phyloP scores from a whole-genome alignment of 2,113 vertebrate genomes.

The Otis tarda region DNA sequence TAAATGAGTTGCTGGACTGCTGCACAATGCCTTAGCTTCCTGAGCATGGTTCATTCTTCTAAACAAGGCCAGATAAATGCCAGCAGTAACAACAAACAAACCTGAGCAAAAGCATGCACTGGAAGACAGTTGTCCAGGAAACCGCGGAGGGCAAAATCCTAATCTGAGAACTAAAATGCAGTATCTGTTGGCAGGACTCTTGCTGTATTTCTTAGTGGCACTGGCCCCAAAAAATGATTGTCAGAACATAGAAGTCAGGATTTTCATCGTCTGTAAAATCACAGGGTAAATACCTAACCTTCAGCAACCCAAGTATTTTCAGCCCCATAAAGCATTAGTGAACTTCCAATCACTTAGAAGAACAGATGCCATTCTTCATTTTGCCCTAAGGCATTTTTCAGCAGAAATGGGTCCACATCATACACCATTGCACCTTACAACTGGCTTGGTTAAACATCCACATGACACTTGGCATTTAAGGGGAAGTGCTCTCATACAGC shows the following conservation, averaged over 20 bases:
- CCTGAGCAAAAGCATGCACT: background rate
- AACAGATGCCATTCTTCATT: background rate
- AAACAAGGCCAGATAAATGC: conserved; percentile 5
- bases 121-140: background rate
- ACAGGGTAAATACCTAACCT: background rate
- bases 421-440: background rate
- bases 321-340: background rate
- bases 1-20: background rate
- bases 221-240: background rate
- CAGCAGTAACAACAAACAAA: background rate
- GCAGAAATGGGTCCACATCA: background rate
- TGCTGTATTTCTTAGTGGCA: background rate
- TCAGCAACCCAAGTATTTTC: background rate
- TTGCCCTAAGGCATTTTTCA: background rate
- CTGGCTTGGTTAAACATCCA: background rate
- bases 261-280: background rate
- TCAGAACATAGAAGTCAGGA: background rate
- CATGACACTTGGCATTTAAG: background rate
- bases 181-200: background rate
- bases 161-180: background rate
- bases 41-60: background rate
- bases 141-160: background rate
- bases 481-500: background rate
- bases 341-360: background rate
- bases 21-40: background rate